phyloP scores from a whole-genome alignment of 2,888 invertebrate species.

The Noctua janthe region DNA sequence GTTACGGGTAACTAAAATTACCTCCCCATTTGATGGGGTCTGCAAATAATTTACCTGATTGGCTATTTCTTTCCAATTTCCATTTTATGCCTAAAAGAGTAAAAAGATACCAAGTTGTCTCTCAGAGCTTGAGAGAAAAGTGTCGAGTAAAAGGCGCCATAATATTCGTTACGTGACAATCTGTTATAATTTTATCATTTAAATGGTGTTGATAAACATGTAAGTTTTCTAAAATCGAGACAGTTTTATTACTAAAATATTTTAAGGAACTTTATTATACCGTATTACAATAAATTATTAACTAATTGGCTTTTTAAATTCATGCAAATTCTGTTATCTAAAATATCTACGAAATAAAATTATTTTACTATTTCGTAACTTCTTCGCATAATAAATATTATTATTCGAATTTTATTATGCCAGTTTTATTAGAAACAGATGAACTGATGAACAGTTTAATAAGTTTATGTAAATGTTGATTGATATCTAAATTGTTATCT shows the following conservation, averaged over 20 bases:
- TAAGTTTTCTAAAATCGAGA: conserved; percentile 28
- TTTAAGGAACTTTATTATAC: conserved; percentile 37
- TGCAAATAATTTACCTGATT: neutral
- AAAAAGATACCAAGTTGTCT: neutral
- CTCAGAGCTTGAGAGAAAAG: neutral
- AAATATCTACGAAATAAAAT: conserved; percentile 41
- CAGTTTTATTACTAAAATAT: conserved; percentile 33
- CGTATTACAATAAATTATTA: conserved; percentile 52
- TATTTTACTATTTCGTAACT: conserved; percentile 44
- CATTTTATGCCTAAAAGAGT: neutral
- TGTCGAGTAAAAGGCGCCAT: neutral
- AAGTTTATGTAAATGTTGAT: conserved; percentile 58
- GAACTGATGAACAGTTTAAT: conserved; percentile 42
- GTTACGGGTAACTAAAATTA: neutral
- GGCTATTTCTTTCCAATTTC: neutral
- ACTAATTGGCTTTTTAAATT: conserved; percentile 53
- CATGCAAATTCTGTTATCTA: conserved; percentile 50
- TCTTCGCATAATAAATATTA: conserved; percentile 23
- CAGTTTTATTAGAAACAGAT: conserved; percentile 35
- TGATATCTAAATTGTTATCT: conserved; percentile 49
- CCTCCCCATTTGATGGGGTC: neutral
- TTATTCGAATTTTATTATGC: conserved; percentile 45
- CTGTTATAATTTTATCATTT: neutral
- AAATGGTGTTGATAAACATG: conserved; percentile 32
- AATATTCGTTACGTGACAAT: neutral